A percentile compares a stretch with the other conserved stretches of the same genome.
These are phyloP conservation scores for Melanotaenia boesemani DNA, from an alignment of 2,797 vertebrate species.

Conservation along the genomic window DNA sequence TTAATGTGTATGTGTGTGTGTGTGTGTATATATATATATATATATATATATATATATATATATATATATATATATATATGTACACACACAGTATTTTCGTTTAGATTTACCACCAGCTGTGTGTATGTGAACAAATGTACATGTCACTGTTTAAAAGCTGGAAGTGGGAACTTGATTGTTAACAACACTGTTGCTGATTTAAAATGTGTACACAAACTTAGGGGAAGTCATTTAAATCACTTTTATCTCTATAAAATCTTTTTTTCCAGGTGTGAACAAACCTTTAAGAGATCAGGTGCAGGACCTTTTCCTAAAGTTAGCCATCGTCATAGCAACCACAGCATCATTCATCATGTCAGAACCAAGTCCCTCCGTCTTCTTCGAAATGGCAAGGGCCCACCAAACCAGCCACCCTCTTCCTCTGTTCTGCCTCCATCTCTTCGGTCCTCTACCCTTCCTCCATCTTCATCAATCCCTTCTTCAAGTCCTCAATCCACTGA, in stretches of 20 bases:
- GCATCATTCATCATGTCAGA: slow-evolving; percentile 31
- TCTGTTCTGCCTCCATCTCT: slow-evolving; percentile 20
- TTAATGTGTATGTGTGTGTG: too few species aligned
- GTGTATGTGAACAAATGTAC: neutral
- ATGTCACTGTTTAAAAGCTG: fast-evolving
- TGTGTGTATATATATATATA: too few species aligned
- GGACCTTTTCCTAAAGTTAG: slow-evolving; percentile 41
- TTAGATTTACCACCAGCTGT: neutral
- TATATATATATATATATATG: too few species aligned
- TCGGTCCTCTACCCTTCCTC: slow-evolving; percentile 15
- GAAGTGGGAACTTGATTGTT: neutral
- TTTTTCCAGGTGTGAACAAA: slow-evolving; percentile 55
- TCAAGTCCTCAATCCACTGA: slow-evolving; percentile 8
- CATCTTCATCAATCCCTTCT: neutral
- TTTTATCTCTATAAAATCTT: neutral
- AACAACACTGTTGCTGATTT: neutral
- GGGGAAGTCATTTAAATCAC: neutral
- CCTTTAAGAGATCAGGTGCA: slow-evolving; percentile 45
- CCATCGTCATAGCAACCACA: slow-evolving; percentile 51
- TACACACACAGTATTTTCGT: too few species aligned
- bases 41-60: too few species aligned
- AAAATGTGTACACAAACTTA: neutral
- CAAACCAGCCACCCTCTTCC: neutral
- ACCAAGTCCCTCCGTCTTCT: slow-evolving; percentile 52
- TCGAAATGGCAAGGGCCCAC: slow-evolving; percentile 11